Conservation (phyloP, 2,113 vertebrate species). For the Megaceryle torquata region DNA sequence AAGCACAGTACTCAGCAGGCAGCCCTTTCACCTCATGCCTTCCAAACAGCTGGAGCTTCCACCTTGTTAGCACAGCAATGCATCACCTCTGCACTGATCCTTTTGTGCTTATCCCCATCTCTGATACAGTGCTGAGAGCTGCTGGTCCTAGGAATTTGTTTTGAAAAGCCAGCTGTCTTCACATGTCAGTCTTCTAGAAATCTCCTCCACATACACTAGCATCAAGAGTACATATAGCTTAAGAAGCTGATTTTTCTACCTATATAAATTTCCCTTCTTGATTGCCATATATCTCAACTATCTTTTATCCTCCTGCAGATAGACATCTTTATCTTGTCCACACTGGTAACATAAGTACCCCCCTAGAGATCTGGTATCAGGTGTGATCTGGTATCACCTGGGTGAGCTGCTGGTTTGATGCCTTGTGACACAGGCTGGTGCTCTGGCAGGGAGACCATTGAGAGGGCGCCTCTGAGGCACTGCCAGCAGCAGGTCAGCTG, state of each 20-base stretch:
- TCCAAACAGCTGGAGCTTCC: background rate
- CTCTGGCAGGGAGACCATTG: background rate
- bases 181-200: background rate
- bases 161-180: background rate
- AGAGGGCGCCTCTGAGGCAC: rapidly evolving
- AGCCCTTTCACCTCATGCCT: background rate
- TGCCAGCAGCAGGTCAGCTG: background rate
- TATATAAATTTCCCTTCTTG: background rate
- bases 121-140: background rate
- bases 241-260: background rate
- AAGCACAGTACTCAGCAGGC: background rate
- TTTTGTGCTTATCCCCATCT: background rate
- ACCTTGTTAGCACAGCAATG: background rate
- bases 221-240: background rate
- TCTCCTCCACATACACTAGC: background rate
- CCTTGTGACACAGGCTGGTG: rapidly evolving
- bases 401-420: rapidly evolving
- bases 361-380: too few relatives aligned
- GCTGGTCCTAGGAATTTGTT: background rate
- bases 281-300: background rate
- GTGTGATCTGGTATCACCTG: too few relatives aligned
- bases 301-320: background rate
- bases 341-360: rapidly evolving
- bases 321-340: background rate
- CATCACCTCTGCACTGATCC: background rate